These are phyloP conservation scores for Cirrhinus mrigala DNA, from an alignment of 2,797 vertebrate genomes.

Conservation along the genomic window DNA sequence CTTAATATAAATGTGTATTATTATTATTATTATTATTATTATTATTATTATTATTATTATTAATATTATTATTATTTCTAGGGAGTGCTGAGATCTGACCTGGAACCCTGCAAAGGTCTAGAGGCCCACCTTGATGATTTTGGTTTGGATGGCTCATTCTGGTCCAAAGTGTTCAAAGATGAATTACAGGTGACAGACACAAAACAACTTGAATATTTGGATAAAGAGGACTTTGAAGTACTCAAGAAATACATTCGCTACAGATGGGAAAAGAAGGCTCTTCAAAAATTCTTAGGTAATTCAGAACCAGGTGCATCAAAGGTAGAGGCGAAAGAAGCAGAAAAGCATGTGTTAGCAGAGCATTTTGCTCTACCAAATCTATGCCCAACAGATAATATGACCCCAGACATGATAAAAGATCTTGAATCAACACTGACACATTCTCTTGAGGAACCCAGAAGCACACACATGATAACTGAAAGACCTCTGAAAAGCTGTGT, in stretches of 20 bases:
- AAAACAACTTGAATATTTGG: background rate
- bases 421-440: background rate
- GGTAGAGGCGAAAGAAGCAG: background rate
- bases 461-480: background rate
- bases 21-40: too few species aligned
- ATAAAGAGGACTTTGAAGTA: background rate
- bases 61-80: background rate
- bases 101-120: background rate
- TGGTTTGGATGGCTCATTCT: background rate
- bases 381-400: too few species aligned
- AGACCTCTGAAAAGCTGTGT: background rate
- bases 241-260: background rate
- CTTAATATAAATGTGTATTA: too few species aligned
- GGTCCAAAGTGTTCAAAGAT: conserved; percentile 1
- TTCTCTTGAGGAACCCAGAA: background rate
- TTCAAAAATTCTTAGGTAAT: background rate
- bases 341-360: background rate
- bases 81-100: background rate
- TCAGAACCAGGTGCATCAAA: background rate
- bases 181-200: background rate
- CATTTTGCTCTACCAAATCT: too few species aligned
- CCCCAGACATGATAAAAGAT: background rate
- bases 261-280: background rate
- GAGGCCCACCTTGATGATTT: background rate
- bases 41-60: too few species aligned